phyloP scores from a whole-genome alignment of 1,140 invertebrate species.

The Pissodes strobi region DNA sequence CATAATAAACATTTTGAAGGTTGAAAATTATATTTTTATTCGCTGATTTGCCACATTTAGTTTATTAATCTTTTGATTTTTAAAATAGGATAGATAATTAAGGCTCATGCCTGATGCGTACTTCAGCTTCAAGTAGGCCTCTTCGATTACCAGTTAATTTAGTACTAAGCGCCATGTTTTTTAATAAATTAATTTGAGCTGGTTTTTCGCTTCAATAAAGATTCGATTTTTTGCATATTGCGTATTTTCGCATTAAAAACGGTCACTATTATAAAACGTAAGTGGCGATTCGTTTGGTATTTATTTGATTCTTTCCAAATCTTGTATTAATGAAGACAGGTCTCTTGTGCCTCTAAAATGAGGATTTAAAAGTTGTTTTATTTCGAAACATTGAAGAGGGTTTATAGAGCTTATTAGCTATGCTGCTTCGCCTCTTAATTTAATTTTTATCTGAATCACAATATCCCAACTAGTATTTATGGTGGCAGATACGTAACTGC shows the following conservation, averaged over 20 bases:
- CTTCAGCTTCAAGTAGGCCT: constrained; percentile 4
- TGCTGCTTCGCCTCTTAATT: constrained; percentile 11
- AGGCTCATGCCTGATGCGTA: constrained; percentile 16
- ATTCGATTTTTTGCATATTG: constrained; percentile 12
- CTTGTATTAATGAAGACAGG: constrained; percentile 17
- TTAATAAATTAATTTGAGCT: not conserved
- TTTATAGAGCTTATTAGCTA: constrained; percentile 14
- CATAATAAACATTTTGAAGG: not conserved
- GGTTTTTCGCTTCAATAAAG: constrained; percentile 7
- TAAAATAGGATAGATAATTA: constrained; percentile 28
- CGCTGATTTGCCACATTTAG: not conserved
- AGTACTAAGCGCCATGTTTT: constrained; percentile 24
- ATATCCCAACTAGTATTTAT: no score
- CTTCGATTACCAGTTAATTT: constrained; percentile 16
- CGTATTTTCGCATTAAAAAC: not conserved
- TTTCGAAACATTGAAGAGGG: not conserved
- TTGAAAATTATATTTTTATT: not conserved
- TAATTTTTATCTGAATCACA: constrained; percentile 25
- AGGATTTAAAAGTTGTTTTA: constrained; percentile 11
- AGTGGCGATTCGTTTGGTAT: not conserved
- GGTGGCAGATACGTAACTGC: no score
- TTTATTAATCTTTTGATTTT: constrained; percentile 18
- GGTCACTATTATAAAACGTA: constrained; percentile 4
- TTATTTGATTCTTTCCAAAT: constrained; percentile 18
- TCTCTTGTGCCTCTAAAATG: constrained; percentile 20